Evolutionary conservation across 1,140 invertebrate species (phyloP).

Genomic region (Frieseomelitta varia): DNA sequence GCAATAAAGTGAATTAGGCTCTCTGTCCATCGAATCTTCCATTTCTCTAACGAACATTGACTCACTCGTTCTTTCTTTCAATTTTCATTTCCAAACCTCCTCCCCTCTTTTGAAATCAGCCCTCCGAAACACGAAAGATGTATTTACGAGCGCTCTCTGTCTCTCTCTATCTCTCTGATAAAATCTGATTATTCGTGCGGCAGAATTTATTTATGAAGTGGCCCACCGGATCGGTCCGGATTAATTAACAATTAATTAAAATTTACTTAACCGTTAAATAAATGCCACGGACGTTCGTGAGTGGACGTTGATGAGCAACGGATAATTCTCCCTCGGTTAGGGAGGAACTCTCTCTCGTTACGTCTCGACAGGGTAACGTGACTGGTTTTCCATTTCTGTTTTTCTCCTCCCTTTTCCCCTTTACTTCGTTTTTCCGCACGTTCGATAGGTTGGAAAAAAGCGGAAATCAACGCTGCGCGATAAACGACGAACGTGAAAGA

Average conservation of each 20-base stretch:
- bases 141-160: not conserved
- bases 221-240: not conserved
- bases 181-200: not conserved
- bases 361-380: not conserved
- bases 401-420: too few relatives aligned
- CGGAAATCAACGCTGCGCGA: too few relatives aligned
- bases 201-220: constrained; percentile 16
- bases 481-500: not conserved
- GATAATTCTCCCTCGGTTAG: not conserved
- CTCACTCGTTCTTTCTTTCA: not conserved
- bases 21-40: not conserved
- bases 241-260: constrained; percentile 50
- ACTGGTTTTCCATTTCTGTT: not conserved
- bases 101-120: too few relatives aligned
- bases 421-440: too few relatives aligned
- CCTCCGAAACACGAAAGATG: too few relatives aligned
- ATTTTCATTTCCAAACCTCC: not conserved
- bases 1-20: not conserved
- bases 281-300: not conserved
- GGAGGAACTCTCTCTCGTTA: not conserved
- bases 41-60: not conserved
- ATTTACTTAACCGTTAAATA: constrained; percentile 47
- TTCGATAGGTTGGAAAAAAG: not conserved
- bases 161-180: not conserved
- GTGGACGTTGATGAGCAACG: constrained; percentile 1